phyloP scores from a whole-genome alignment of 1,140 invertebrate species.

The Pentalonia nigronervosa region DNA sequence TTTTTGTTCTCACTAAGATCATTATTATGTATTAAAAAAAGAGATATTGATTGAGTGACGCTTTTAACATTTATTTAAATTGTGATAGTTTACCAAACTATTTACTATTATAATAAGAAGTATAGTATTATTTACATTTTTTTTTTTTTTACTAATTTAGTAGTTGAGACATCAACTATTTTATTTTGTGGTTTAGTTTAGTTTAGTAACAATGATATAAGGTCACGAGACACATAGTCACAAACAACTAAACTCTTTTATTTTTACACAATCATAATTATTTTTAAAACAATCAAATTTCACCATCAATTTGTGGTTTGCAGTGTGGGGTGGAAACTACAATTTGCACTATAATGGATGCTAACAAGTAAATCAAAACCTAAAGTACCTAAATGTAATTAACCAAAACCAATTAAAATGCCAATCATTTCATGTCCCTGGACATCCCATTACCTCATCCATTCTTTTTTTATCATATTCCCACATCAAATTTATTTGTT shows the following conservation, averaged over 20 bases:
- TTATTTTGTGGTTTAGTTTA: too few species aligned
- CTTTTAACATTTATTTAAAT: too few species aligned
- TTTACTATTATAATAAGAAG: too few species aligned
- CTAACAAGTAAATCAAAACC: not conserved
- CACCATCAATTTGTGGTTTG: not conserved
- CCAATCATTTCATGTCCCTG: not conserved
- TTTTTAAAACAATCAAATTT: not conserved
- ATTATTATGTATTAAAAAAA: too few species aligned
- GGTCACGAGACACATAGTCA: too few species aligned
- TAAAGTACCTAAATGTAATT: not conserved
- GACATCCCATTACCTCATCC: not conserved
- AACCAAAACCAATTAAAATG: not conserved
- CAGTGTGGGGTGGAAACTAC: not conserved
- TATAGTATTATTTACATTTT: too few species aligned
- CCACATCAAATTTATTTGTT: not conserved
- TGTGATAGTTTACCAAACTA: too few species aligned
- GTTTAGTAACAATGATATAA: too few species aligned
- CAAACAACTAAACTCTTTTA: not conserved
- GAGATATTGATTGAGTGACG: too few species aligned
- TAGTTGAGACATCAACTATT: too few species aligned
- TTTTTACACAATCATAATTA: not conserved
- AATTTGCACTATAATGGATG: not conserved
- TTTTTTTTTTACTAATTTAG: too few species aligned
- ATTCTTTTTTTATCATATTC: not conserved
- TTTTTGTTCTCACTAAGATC: too few species aligned